These are phyloP conservation scores for Erebia ligea DNA, from an alignment of 2,888 invertebrate species.

Conservation along the genomic window DNA sequence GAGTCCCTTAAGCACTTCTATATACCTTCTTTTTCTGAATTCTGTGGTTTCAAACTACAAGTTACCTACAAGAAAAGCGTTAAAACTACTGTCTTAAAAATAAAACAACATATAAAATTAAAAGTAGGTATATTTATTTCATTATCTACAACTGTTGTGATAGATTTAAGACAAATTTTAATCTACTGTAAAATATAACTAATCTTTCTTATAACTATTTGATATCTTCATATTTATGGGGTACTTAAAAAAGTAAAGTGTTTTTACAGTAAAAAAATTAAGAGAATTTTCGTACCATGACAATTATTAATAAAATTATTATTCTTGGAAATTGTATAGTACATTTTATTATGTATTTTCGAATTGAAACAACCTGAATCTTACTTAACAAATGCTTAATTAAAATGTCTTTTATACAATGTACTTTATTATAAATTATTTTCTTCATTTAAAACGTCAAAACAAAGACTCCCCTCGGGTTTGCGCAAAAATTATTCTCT, in stretches of 20 bases:
- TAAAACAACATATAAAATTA: background rate
- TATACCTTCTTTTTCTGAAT: too few species aligned
- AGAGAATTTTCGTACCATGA: background rate
- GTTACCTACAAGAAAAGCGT: too few species aligned
- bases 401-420: conserved; percentile 16
- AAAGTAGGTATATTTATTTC: conserved; percentile 8
- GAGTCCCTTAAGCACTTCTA: too few species aligned
- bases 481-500: conserved; percentile 13
- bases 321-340: too few species aligned
- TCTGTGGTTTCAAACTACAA: too few species aligned
- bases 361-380: background rate
- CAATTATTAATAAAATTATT: background rate
- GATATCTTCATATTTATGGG: background rate
- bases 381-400: background rate
- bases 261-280: background rate
- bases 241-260: background rate
- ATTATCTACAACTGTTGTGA: background rate
- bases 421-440: background rate
- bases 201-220: background rate
- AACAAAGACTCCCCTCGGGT: background rate
- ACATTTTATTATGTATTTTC: too few species aligned
- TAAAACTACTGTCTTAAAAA: background rate
- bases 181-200: background rate
- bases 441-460: background rate
- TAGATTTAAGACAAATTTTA: background rate